These are phyloP conservation scores for Listronotus oregonensis DNA, from an alignment of 1,140 invertebrate genomes.

Conservation along the genomic window DNA sequence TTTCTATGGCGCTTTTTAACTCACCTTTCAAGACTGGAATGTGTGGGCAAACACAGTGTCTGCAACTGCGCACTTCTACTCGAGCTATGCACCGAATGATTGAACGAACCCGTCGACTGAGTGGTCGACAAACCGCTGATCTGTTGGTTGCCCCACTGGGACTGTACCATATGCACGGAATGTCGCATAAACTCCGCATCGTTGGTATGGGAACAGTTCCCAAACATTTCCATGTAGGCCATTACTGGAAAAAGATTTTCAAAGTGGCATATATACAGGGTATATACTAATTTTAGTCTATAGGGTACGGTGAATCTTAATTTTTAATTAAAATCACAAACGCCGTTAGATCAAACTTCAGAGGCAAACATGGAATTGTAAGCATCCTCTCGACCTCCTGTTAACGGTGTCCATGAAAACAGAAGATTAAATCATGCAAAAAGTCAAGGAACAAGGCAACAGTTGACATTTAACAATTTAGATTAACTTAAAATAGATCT, in stretches of 20 bases:
- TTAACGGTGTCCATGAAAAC: too few species aligned
- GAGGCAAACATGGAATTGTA: too few species aligned
- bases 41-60: slow-evolving; percentile 56
- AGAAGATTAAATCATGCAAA: too few species aligned
- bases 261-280: not conserved
- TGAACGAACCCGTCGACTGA: slow-evolving; percentile 64
- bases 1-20: not conserved
- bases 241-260: slow-evolving; percentile 68
- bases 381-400: too few species aligned
- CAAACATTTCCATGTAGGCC: slow-evolving; percentile 95
- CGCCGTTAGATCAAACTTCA: too few species aligned
- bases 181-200: slow-evolving; percentile 78
- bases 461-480: too few species aligned
- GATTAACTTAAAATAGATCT: too few species aligned
- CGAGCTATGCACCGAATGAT: slow-evolving; percentile 49
- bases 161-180: slow-evolving; percentile 75
- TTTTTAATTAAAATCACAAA: too few species aligned
- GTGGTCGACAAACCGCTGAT: slow-evolving; percentile 57
- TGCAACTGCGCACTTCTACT: slow-evolving; percentile 52
- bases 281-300: not conserved
- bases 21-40: slow-evolving; percentile 41
- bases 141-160: slow-evolving; percentile 65
- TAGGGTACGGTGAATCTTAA: too few species aligned
- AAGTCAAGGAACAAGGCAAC: too few species aligned
- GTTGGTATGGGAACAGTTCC: slow-evolving; percentile 79